A percentile compares a stretch with the other conserved stretches of the same genome.
phyloP scores from a whole-genome alignment of 1,140 invertebrate species.

The Lasaia peninsularis region DNA sequence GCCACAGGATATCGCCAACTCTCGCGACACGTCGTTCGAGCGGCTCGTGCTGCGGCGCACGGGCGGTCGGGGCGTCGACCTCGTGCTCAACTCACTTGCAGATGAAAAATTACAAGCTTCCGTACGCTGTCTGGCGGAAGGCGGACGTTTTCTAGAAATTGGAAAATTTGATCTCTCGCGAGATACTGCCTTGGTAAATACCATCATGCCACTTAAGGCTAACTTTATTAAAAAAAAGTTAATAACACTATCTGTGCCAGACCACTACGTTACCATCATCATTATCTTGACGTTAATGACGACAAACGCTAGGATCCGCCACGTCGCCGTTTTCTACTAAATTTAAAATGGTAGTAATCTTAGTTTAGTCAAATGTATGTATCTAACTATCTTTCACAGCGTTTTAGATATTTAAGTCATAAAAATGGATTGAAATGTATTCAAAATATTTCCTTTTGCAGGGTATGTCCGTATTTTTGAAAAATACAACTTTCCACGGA shows the following conservation, averaged over 20 bases:
- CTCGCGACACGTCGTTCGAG: slow-evolving; percentile 94
- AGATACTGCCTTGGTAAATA: not conserved
- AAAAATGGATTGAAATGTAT: not conserved
- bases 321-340: too few species aligned
- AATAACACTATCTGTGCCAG: too few species aligned
- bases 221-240: too few species aligned
- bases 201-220: too few species aligned
- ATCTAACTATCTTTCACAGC: not conserved
- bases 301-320: too few species aligned
- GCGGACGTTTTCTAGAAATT: slow-evolving; percentile 97
- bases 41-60: slow-evolving; percentile 88
- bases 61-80: slow-evolving; percentile 91
- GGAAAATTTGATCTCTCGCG: slow-evolving; percentile 97
- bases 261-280: too few species aligned
- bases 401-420: not conserved
- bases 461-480: slow-evolving; percentile 96
- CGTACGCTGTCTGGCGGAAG: slow-evolving; percentile 90
- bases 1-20: slow-evolving; percentile 93
- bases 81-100: slow-evolving; percentile 95
- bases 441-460: slow-evolving; percentile 19
- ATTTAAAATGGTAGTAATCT: slow-evolving; percentile 34
- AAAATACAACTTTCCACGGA: slow-evolving; percentile 97
- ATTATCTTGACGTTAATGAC: too few species aligned
- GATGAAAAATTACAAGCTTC: slow-evolving; percentile 96
- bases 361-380: not conserved